Conservation (phyloP, 2,113 vertebrate genomes). For the Perca schrenkii region DNA sequence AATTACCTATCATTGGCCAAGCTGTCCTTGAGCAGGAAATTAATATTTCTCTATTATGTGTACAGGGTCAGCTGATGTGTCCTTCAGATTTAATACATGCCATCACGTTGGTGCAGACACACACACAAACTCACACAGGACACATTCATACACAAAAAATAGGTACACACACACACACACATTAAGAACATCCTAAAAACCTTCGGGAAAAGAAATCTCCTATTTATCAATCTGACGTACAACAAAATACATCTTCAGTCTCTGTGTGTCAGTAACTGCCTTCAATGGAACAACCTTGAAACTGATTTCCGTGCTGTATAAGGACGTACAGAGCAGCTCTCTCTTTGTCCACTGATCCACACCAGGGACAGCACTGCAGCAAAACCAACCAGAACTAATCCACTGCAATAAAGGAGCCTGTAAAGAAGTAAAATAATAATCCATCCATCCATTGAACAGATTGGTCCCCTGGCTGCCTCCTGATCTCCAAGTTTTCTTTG, state of each 20-base stretch:
- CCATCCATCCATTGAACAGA: conserved; percentile 26
- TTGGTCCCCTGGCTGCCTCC: conserved; percentile 25
- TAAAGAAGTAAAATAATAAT: conserved; percentile 37
- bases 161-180: neutral
- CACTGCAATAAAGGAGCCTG: conserved; percentile 13
- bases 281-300: conserved; percentile 51
- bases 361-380: conserved; percentile 46
- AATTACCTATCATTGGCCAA: conserved; percentile 65
- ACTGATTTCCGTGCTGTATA: neutral
- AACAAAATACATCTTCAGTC: conserved; percentile 21
- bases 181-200: conserved; percentile 34
- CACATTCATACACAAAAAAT: conserved; percentile 21
- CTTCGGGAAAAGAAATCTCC: conserved; percentile 34
- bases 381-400: conserved; percentile 43
- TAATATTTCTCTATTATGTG: conserved; percentile 58
- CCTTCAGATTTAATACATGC: conserved; percentile 67
- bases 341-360: conserved; percentile 41
- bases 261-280: conserved; percentile 21
- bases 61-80: conserved; percentile 53
- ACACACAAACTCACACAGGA: conserved; percentile 11
- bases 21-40: conserved; percentile 69
- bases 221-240: conserved; percentile 38
- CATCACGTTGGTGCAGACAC: conserved; percentile 15
- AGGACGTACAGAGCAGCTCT: conserved; percentile 19
- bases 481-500: conserved; percentile 38